These are phyloP conservation scores for Lethocerus indicus DNA, from an alignment of 1,140 invertebrate species.

Conservation along the genomic window DNA sequence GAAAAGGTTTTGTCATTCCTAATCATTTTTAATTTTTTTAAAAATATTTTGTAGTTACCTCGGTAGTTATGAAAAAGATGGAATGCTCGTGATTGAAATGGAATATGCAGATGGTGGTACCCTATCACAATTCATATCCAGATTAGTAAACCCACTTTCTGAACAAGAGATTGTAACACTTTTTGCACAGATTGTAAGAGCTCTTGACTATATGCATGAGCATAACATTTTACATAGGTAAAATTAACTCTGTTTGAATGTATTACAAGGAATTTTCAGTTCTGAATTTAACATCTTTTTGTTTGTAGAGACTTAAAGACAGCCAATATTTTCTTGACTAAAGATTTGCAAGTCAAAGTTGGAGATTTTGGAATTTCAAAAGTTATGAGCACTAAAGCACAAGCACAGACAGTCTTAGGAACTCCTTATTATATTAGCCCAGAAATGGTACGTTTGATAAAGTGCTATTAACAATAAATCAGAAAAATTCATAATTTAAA, in stretches of 20 bases:
- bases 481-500: too few species aligned
- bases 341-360: constrained; percentile 44
- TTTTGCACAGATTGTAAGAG: constrained; percentile 51
- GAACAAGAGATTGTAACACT: constrained; percentile 45
- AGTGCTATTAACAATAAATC: background rate
- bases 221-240: constrained; percentile 56
- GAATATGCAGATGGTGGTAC: constrained; percentile 66
- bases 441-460: constrained; percentile 46
- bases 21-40: too few species aligned
- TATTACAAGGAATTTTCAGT: background rate
- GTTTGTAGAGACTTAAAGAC: constrained; percentile 51
- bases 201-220: constrained; percentile 52
- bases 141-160: constrained; percentile 27
- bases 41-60: constrained; percentile 51
- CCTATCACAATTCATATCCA: constrained; percentile 41
- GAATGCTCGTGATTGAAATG: constrained; percentile 61
- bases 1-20: too few species aligned
- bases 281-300: constrained; percentile 4
- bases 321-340: constrained; percentile 58
- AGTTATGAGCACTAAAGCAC: constrained; percentile 47
- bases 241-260: background rate
- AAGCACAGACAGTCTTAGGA: constrained; percentile 58
- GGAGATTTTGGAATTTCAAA: constrained; percentile 73
- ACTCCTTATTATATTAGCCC: constrained; percentile 71
- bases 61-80: constrained; percentile 57